Percentiles rank a stretch among this genome's conserved stretches.
phyloP scores from a whole-genome alignment of 1,140 invertebrate genomes.

The Archegozetes longisetosus region DNA sequence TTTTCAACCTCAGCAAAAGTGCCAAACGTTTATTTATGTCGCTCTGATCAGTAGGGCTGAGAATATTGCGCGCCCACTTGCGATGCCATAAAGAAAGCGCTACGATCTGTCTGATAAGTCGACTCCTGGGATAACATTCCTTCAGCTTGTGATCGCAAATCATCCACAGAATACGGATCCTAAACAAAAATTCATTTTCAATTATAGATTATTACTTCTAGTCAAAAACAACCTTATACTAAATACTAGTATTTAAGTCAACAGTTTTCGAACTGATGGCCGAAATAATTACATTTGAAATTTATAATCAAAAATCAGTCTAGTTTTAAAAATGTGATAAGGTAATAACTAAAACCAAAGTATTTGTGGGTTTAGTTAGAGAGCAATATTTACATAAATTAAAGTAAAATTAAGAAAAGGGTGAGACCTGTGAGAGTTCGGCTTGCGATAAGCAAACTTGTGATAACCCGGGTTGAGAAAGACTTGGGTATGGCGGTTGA shows the following conservation, averaged over 20 bases:
- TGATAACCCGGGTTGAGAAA: constrained; percentile 32
- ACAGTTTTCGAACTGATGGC: no score
- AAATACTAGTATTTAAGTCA: no score
- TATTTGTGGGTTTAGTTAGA: no score
- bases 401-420: no score
- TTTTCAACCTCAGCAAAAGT: neutral
- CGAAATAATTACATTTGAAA: no score
- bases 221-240: neutral
- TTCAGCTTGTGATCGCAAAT: constrained; percentile 85
- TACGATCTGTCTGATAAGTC: constrained; percentile 65
- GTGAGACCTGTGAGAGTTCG: constrained; percentile 35
- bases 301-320: no score
- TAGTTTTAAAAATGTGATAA: no score
- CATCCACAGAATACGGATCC: constrained; percentile 65
- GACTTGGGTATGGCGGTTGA: constrained; percentile 32
- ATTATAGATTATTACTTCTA: neutral
- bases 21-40: neutral
- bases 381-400: no score
- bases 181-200: constrained; percentile 37
- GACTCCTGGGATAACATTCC: constrained; percentile 86
- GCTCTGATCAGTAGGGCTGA: constrained; percentile 28
- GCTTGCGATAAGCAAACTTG: constrained; percentile 36
- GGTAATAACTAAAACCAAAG: no score
- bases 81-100: constrained; percentile 43
- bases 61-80: constrained; percentile 38